A percentile compares a stretch with the other conserved stretches of the same genome.
Evolutionary conservation across 2,888 invertebrate species (phyloP).

Genomic region (Cepaea hortensis): DNA sequence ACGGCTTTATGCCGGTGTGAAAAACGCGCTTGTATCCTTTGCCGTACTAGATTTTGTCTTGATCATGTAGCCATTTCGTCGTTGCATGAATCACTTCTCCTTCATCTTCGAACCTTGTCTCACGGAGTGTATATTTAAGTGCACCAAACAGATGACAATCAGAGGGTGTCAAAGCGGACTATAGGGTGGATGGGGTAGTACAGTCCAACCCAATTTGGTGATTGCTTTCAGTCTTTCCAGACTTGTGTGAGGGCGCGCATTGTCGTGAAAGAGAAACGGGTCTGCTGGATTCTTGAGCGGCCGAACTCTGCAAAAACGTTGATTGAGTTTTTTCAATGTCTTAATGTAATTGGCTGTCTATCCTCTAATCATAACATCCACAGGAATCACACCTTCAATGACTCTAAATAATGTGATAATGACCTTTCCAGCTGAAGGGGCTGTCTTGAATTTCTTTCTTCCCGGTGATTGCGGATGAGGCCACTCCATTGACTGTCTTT

Average conservation of each 20-base stretch:
- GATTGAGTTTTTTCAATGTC: background rate
- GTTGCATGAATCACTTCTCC: too few species aligned
- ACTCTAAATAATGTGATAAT: background rate
- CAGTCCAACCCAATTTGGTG: too few species aligned
- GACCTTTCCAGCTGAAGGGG: slow-evolving; percentile 3
- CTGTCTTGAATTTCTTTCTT: slow-evolving; percentile 7
- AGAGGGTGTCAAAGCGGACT: too few species aligned
- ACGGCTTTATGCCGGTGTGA: background rate
- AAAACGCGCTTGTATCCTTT: background rate
- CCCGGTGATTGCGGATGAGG: background rate
- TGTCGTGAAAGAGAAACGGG: slow-evolving; percentile 16
- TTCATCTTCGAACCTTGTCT: too few species aligned
- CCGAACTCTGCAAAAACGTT: background rate
- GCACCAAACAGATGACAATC: too few species aligned
- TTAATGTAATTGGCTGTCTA: background rate
- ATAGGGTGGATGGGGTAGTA: too few species aligned
- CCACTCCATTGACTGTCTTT: background rate
- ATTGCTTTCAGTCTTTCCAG: background rate
- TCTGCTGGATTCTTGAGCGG: slow-evolving; percentile 9
- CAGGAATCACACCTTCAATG: slow-evolving; percentile 3
- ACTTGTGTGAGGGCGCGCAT: background rate
- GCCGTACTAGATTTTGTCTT: too few species aligned
- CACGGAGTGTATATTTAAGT: too few species aligned
- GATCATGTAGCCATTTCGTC: too few species aligned
- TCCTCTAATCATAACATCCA: background rate